Conservation (phyloP, 1,140 invertebrate genomes). For the Lordiphosa mommai region DNA sequence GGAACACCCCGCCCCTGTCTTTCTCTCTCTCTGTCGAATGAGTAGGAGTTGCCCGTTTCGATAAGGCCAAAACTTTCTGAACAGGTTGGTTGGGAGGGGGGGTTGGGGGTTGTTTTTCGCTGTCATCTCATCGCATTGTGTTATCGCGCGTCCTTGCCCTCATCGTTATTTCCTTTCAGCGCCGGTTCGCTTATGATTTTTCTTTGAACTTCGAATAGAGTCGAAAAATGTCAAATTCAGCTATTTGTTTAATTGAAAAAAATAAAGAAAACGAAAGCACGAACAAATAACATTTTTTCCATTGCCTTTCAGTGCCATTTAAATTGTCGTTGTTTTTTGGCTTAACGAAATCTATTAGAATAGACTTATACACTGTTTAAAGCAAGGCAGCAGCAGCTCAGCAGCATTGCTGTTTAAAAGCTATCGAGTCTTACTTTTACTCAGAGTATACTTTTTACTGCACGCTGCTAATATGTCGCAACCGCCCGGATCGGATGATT, state of each 20-base stretch:
- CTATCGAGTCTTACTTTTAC: too few relatives aligned
- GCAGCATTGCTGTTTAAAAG: too few relatives aligned
- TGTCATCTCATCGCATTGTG: constrained; percentile 12
- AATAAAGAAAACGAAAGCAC: constrained; percentile 13
- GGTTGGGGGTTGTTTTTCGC: constrained; percentile 26
- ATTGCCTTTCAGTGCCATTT: not conserved
- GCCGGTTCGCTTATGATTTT: constrained; percentile 47
- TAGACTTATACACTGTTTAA: too few relatives aligned
- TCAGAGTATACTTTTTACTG: too few relatives aligned
- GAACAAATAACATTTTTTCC: not conserved
- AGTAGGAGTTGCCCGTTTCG: constrained; percentile 7
- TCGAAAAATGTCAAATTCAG: constrained; percentile 70
- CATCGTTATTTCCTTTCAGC: constrained; percentile 49
- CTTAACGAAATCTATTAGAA: constrained; percentile 69
- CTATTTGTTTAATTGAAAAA: constrained; percentile 77
- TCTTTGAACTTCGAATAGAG: constrained; percentile 57
- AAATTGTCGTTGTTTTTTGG: constrained; percentile 55
- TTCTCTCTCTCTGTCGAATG: not conserved
- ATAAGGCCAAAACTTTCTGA: not conserved
- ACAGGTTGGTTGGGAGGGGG: not conserved
- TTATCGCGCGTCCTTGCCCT: constrained; percentile 45
- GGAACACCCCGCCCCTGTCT: not conserved
- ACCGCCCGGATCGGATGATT: too few relatives aligned
- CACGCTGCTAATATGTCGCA: too few relatives aligned
- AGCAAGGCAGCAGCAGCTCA: too few relatives aligned